Evolutionary conservation across 2,113 vertebrate species (phyloP), one percentile per base, ranked within the genome.

Genomic region (Menidia beryllina): DNA sequence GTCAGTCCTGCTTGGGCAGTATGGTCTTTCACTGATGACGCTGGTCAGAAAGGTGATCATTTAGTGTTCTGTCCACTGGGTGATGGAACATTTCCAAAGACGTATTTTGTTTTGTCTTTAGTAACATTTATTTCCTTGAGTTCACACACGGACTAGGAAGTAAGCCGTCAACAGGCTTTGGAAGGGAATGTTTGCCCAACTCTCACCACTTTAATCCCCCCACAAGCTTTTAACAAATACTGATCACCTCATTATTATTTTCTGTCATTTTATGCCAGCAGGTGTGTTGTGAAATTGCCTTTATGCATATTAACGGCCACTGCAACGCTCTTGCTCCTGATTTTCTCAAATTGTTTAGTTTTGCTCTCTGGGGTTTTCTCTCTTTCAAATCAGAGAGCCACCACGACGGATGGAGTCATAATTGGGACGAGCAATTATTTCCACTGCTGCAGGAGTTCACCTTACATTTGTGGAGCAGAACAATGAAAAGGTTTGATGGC

Each of bases 391-490:
- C 43, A 52, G 49, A 81, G 74, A 84, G 73, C 67, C 51, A 68
- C 61, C n/a, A 4, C 25, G 14, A 74, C 80, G 84, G 84, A 88
- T 82, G 83, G 82, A 87, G 80, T 81, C 85, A 72, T 90, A 90
- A 90, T 87, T 86, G 83, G 72, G 72, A 81, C 75, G 72, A 82
- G 84, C 80, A 83, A 82, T 90, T 88, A 88, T 85, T 86, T 83
- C 72, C 75, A 56, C 72, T 27, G 43, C 67, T 48, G 43, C 57
- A 70, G 58, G 77, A 82, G 77, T 87, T 78, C 69, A 61, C 51
- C 45, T 7, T 4, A 83, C 86, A 88, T 76, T 56, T 38, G 49
- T 20, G 0, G 17, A 64, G 25, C 1, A 0, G 53, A 55, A 77
- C 77, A 73, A 73, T 85, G 63, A 1, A 14, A 8, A 7, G 38